phyloP scores from a whole-genome alignment of 1,140 invertebrate species.

The Pantala flavescens region DNA sequence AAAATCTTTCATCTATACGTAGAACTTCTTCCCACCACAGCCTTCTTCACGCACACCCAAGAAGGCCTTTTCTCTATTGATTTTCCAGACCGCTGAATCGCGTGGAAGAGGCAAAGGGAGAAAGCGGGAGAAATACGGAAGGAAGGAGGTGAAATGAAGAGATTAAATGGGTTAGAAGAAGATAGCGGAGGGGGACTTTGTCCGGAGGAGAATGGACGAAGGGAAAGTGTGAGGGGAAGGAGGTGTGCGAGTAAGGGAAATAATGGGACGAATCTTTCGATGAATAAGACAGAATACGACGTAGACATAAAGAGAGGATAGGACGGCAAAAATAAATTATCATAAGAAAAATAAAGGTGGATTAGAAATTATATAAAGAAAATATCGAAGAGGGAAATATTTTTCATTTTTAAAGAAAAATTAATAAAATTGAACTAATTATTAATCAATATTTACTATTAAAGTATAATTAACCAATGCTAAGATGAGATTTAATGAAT shows the following conservation, averaged over 20 bases:
- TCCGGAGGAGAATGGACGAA: background rate
- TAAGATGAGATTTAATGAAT: too few species aligned
- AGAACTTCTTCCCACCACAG: too few species aligned
- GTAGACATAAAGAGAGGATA: background rate
- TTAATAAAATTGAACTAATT: too few species aligned
- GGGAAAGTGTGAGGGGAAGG: conserved; percentile 12
- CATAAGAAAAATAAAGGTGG: too few species aligned
- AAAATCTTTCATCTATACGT: too few species aligned
- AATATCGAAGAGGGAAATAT: too few species aligned
- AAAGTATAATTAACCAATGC: too few species aligned
- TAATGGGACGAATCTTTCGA: background rate
- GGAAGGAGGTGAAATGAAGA: background rate
- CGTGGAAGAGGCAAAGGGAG: background rate
- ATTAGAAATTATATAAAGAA: too few species aligned
- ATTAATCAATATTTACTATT: too few species aligned
- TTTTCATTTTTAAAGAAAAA: too few species aligned
- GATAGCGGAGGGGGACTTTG: background rate
- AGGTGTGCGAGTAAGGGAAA: conserved; percentile 13
- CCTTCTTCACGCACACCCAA: too few species aligned
- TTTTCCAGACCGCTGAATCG: conserved; percentile 4
- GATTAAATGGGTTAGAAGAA: background rate
- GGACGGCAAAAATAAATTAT: too few species aligned
- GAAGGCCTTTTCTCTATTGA: background rate
- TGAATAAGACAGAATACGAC: background rate
- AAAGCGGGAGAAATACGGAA: background rate